Percentiles rank a stretch among this genome's conserved stretches.
These are phyloP conservation scores for Stenodema calcarata DNA, from an alignment of 2,888 invertebrate genomes.

Conservation along the genomic window DNA sequence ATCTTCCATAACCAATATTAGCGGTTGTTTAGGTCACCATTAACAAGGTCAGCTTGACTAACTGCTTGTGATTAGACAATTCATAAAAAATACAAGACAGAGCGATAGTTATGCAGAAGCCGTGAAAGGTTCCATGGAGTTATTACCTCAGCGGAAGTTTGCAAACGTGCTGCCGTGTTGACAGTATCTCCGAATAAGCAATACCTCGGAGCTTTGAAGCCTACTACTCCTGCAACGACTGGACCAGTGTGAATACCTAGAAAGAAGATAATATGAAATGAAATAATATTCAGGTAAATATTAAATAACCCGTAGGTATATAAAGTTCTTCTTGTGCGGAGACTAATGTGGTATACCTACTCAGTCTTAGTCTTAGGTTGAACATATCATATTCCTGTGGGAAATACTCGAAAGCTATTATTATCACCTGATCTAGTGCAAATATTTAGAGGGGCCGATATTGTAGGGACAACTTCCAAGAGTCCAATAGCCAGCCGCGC, in stretches of 20 bases:
- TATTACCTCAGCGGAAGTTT: slow-evolving; percentile 63
- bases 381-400: too few species aligned
- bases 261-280: slow-evolving; percentile 35
- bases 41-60: too few species aligned
- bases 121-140: too few species aligned
- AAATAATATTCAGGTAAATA: slow-evolving; percentile 32
- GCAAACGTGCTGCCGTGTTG: slow-evolving; percentile 91
- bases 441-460: slow-evolving; percentile 67
- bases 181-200: slow-evolving; percentile 92
- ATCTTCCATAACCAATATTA: too few species aligned
- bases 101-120: too few species aligned
- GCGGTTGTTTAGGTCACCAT: too few species aligned
- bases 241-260: slow-evolving; percentile 84
- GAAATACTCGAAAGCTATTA: not conserved
- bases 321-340: too few species aligned
- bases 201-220: slow-evolving; percentile 82
- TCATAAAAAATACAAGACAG: too few species aligned
- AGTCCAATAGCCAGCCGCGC: slow-evolving; percentile 81
- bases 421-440: slow-evolving; percentile 46
- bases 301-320: too few species aligned
- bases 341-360: too few species aligned
- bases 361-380: too few species aligned
- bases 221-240: slow-evolving; percentile 87
- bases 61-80: too few species aligned
- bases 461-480: slow-evolving; percentile 72